Evolutionary conservation across 2,888 invertebrate species (phyloP).

Genomic region (Drepana falcataria): DNA sequence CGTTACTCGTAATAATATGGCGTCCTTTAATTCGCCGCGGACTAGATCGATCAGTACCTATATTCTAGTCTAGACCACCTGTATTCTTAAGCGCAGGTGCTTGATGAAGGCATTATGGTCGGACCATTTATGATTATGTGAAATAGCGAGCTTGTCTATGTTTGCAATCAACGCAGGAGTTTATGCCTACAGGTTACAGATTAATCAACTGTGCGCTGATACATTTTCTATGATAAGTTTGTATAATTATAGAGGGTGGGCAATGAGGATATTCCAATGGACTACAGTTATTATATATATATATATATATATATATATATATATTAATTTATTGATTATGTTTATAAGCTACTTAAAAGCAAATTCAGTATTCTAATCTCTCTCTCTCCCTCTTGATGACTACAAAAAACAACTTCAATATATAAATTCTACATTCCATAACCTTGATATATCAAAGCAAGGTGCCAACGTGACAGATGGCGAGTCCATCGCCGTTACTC

Average conservation of each 20-base stretch:
- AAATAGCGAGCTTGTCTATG: conserved; percentile 53
- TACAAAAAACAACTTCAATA: too few relatives aligned
- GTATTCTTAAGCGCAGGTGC: conserved; percentile 49
- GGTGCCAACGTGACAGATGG: too few relatives aligned
- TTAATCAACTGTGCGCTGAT: conserved; percentile 49
- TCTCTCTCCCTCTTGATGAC: too few relatives aligned
- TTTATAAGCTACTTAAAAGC: too few relatives aligned
- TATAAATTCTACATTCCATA: too few relatives aligned
- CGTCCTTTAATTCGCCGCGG: conserved; percentile 2
- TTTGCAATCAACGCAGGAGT: conserved; percentile 62
- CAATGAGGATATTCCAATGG: too few relatives aligned
- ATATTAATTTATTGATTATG: too few relatives aligned
- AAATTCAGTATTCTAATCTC: too few relatives aligned
- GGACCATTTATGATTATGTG: conserved; percentile 65
- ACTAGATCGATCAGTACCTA: conserved; percentile 5
- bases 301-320: too few relatives aligned
- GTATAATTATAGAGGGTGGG: conserved; percentile 37
- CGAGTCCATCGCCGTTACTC: too few relatives aligned
- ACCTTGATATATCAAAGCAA: too few relatives aligned
- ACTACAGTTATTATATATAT: too few relatives aligned
- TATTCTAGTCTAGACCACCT: conserved; percentile 34
- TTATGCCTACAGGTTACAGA: conserved; percentile 53
- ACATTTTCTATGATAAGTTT: conserved; percentile 35
- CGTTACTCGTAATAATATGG: background rate
- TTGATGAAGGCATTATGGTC: conserved; percentile 73